phyloP scores from a whole-genome alignment of 2,797 vertebrate species.

The Melanotaenia trifasciata region DNA sequence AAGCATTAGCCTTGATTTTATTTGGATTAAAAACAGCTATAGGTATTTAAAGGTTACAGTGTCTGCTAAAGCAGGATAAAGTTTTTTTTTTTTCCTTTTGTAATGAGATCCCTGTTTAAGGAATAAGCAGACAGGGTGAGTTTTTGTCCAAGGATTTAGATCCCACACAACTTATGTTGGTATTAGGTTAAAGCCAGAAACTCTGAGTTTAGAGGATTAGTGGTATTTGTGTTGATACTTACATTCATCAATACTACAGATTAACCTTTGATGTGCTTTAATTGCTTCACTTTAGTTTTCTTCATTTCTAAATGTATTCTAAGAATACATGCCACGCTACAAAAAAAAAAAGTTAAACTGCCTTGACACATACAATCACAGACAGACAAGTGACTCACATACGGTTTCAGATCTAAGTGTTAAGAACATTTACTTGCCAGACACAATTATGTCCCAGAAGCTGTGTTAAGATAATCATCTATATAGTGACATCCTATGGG shows the following conservation, averaged over 20 bases:
- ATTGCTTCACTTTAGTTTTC: background rate
- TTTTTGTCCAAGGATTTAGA: conserved; percentile 23
- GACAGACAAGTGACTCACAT: background rate
- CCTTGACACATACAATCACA: background rate
- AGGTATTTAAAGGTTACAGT: conserved; percentile 80
- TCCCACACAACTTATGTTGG: conserved; percentile 5
- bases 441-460: background rate
- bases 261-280: background rate
- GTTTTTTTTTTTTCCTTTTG: conserved; percentile 20
- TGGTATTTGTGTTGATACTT: no score
- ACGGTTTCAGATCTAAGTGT: background rate
- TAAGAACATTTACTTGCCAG: background rate
- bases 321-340: background rate
- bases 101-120: conserved; percentile 38
- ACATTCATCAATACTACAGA: background rate
- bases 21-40: conserved; percentile 88
- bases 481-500: conserved; percentile 76
- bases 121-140: conserved; percentile 22
- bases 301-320: background rate
- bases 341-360: background rate
- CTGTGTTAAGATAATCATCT: conserved; percentile 41
- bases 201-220: no score
- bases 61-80: conserved; percentile 67
- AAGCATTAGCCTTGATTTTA: conserved; percentile 89
- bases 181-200: background rate